Evolutionary conservation across 2,888 invertebrate genomes (phyloP), one percentile per base, ranked within the genome.

Genomic region (Lycophotia porphyrea): DNA sequence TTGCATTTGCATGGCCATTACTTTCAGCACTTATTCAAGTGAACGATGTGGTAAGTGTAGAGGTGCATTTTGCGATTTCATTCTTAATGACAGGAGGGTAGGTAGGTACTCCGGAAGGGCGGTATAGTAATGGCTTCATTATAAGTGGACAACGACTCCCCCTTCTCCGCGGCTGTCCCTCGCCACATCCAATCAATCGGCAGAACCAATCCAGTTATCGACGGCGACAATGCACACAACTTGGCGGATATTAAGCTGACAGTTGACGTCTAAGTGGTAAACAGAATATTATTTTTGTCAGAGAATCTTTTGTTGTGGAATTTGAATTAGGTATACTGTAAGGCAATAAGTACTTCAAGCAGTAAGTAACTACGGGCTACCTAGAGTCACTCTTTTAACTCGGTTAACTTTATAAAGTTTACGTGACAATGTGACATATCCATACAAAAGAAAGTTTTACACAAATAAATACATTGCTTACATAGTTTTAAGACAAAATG

Each of bases 141-240:
- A 83, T 74, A 76, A 86, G 82, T 87, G 87, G 88, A 85, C 88
- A 86, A 39, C 69, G 78, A 71, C 72, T 80, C 74, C 68, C 34
- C 39, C 36, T 34, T 15, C 24, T 61, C 55, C 21, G 24, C 75
- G 71, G 64, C 80, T 68, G 27, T 24, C 36, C n/a, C 49, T 27
- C 34, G 36, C 78, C 79, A 75, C 81, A 75, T 73, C 67, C 87
- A 87, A 92, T 92, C 89, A 92, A 91, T 92, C 91, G 90, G 80
- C 61, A 71, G 78, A 81, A 85, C 77, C 84, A 84, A 91, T 90
- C 88, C 88, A 85, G 86, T 88, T 84, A 84, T 82, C 61, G 65
- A n/a, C n/a, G n/a, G n/a, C 71, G 42, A 88, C 81, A 82, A 82
- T 61, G 75, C 82, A 85, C 76, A 76, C 67, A 77, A 68, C 70